Evolutionary conservation across 2,888 invertebrate species (phyloP), one percentile per base, ranked within the genome.

Genomic region (Arrhopalites spinosus): DNA sequence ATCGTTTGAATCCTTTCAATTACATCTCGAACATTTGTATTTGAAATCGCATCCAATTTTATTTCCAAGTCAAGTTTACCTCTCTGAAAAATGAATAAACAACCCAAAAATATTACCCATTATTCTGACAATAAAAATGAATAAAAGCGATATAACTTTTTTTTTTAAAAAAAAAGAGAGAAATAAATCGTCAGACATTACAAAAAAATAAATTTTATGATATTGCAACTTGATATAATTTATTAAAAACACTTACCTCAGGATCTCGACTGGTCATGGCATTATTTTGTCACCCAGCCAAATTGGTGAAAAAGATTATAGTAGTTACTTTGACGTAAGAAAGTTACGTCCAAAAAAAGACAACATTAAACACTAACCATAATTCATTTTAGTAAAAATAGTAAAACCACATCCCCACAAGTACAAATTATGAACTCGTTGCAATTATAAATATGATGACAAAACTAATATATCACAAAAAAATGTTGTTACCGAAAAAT

Each of bases 1-100:
- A 96, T 94, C 5, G 76, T 53, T 63, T 80, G 82, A 59, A 82
- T 81, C 29, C 77, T 76, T 59, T 82, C 81, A 59, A 78, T 77
- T 20, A 82, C 80, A 70, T 82, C 80, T 13, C 78, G 78, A 13
- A 81, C 80, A 76, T 80, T 78, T 29, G 72, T 74, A 74, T 78
- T 78, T 13, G 69, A 72, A 15, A 80, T 74, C 15, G 71, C 25
- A 23, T 81, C 78, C 78, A 78, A 78, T 73, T 61, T 78, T 73
- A 79, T 79, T 77, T 80, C 81, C 47, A 81, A 73, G 64, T 81
- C 81, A 25, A 81, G 77, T 68, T 76, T 78, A 30, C 79, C 81
- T 77, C 80, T 80, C 81, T 81, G 67, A 43, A 64, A 47, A 13
- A 50, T 50, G 50, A 50, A 29, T n/a, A n/a, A n/a, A n/a, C n/a